Evolutionary conservation across 1,140 invertebrate genomes (phyloP), one percentile per base, ranked within the genome.

Genomic region (Trypoxylus dichotomus): DNA sequence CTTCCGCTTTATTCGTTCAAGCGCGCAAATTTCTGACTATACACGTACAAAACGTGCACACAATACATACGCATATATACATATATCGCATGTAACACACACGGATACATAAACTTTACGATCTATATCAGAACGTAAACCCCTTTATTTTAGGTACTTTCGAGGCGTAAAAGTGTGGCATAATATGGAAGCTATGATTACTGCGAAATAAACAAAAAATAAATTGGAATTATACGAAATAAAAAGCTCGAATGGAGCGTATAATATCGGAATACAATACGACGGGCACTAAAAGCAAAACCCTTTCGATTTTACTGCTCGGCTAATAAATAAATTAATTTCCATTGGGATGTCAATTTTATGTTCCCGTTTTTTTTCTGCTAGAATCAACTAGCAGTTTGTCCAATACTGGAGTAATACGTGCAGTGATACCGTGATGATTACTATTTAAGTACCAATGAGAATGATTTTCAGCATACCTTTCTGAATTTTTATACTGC

Each of bases 201-300:
- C 25, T 63, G 60, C 0, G 21, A 63, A 63, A 63, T 63, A 63
- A 63, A 63, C 60, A 63, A 63, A 63, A 63, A 63, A 63, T 63
- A 63, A 63, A 63, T 63, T 63, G 60, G 60, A 63, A 63, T 24
- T 10, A 24, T 19, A 19, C 19, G 60, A 63, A 63, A 63, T 63
- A 27, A 27, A 27, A 63, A 1, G 21, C 60, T 27, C 24, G 60
- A 63, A 63, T 24, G 5, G n/a, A 24, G 3, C n/a, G 60, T 19
- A 63, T 63, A 63, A 63, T 63, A 24, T 25, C 19, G 60, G 19
- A 63, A 13, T 47, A 47, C 43, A 47, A 47, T 47, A 47, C 43
- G 15, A 47, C n/a, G n/a, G 24, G 19, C 19, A 27, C 19, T 63
- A 37, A 63, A 63, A 24, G 60, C 10, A 19, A 63, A 63, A 63